phyloP scores from a whole-genome alignment of 2,888 invertebrate species.

The Platycheirus rosarum region DNA sequence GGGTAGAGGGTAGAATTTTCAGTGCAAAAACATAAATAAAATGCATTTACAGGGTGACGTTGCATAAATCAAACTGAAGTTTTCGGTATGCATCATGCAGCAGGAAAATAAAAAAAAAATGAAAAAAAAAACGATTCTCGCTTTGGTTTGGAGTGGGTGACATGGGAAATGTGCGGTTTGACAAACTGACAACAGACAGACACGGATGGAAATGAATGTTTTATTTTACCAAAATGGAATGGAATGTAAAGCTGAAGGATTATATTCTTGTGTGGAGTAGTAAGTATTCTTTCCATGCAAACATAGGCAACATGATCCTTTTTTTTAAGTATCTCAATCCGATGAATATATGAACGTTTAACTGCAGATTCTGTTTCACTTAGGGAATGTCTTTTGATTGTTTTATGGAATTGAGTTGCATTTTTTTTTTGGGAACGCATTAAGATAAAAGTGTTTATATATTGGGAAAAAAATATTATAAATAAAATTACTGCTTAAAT shows the following conservation, averaged over 20 bases:
- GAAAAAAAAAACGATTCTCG: slow-evolving; percentile 1
- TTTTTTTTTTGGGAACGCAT: slow-evolving; percentile 1
- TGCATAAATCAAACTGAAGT: slow-evolving; percentile 73
- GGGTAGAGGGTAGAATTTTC: neutral
- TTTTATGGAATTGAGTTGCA: slow-evolving; percentile 38
- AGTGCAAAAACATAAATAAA: slow-evolving; percentile 67
- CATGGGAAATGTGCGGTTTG: slow-evolving; percentile 67
- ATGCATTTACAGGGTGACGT: slow-evolving; percentile 73
- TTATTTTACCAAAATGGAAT: slow-evolving; percentile 35
- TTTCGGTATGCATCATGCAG: slow-evolving; percentile 47
- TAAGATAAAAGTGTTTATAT: neutral
- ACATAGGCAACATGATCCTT: slow-evolving; percentile 30
- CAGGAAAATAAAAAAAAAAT: slow-evolving; percentile 2
- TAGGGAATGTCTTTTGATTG: slow-evolving; percentile 18
- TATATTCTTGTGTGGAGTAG: slow-evolving; percentile 23
- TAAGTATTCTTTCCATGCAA: slow-evolving; percentile 14
- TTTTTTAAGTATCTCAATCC: neutral
- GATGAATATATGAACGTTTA: slow-evolving; percentile 28
- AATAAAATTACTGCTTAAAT: too few relatives aligned
- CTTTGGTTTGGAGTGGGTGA: slow-evolving; percentile 36
- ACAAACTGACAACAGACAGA: slow-evolving; percentile 66
- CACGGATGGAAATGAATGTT: slow-evolving; percentile 53
- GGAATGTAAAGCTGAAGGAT: slow-evolving; percentile 25
- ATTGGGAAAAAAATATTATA: too few relatives aligned
- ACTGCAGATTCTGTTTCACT: slow-evolving; percentile 29